A percentile compares a stretch with the other conserved stretches of the same genome.
phyloP scores from a whole-genome alignment of 1,140 invertebrate genomes.

The Pararge aegeria region DNA sequence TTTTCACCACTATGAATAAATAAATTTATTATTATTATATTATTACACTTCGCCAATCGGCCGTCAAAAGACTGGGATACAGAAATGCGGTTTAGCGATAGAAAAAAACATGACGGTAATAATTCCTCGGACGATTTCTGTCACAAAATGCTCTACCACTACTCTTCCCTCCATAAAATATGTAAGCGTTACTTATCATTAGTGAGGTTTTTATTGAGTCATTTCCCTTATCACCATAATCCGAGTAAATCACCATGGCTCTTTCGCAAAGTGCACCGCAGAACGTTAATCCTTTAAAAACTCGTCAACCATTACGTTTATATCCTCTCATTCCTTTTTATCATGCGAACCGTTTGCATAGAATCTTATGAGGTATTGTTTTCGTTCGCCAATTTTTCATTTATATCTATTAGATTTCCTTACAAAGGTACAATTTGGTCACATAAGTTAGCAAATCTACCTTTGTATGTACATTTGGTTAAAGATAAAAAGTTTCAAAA shows the following conservation, averaged over 20 bases:
- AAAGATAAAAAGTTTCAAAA: too few species aligned
- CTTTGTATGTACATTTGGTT: too few species aligned
- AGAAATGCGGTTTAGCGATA: too few species aligned
- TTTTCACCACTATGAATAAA: too few species aligned
- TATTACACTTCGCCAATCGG: too few species aligned
- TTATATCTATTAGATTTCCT: not conserved
- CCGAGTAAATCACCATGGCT: constrained; percentile 21
- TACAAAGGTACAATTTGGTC: too few species aligned
- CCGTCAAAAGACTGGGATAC: too few species aligned
- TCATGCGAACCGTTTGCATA: constrained; percentile 1
- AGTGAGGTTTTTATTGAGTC: constrained; percentile 13
- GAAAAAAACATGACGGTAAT: too few species aligned
- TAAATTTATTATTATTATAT: too few species aligned
- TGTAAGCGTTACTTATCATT: constrained; percentile 4
- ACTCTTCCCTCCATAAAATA: not conserved
- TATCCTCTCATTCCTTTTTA: constrained; percentile 16
- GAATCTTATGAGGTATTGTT: not conserved
- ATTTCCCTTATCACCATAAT: constrained; percentile 26
- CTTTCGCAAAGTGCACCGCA: constrained; percentile 17
- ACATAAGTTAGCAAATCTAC: too few species aligned
- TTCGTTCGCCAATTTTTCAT: not conserved
- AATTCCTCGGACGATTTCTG: too few species aligned
- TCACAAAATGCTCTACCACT: too few species aligned
- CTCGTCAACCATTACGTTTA: constrained; percentile 29
- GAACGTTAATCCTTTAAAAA: constrained; percentile 31